Percentiles rank a stretch among this genome's conserved stretches.
Evolutionary conservation across 2,888 invertebrate genomes (phyloP).

Genomic region (Thera obeliscata): DNA sequence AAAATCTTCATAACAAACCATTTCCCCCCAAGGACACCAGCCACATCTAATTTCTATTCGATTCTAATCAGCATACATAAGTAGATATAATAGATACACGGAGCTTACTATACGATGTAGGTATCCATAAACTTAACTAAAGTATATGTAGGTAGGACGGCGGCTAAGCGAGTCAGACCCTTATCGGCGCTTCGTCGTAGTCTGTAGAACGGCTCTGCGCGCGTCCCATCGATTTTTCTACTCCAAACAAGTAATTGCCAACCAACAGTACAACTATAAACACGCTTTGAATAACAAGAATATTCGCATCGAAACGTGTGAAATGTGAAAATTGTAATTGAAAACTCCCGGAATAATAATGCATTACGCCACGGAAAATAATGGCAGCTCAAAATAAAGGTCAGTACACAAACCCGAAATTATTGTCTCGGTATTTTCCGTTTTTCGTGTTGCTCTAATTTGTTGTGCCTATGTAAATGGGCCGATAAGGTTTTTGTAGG

Average conservation of each 20-base stretch:
- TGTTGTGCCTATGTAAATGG: conserved; percentile 45
- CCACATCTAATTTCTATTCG: conserved; percentile 28
- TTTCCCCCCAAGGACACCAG: conserved; percentile 22
- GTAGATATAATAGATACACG: conserved; percentile 23
- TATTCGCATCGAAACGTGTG: conserved; percentile 52
- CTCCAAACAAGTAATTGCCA: conserved; percentile 74
- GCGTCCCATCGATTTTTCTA: conserved; percentile 77
- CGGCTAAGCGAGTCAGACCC: conserved; percentile 10
- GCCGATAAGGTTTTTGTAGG: conserved; percentile 51
- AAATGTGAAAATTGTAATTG: conserved; percentile 54
- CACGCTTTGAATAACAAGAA: conserved; percentile 61
- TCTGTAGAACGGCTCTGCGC: conserved; percentile 57
- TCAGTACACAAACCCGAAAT: conserved; percentile 46
- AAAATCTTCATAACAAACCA: conserved; percentile 8
- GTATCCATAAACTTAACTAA: conserved; percentile 34
- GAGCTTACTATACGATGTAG: conserved; percentile 14
- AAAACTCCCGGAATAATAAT: conserved; percentile 65
- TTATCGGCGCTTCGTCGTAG: conserved; percentile 20
- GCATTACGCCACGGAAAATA: conserved; percentile 59
- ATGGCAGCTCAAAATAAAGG: conserved; percentile 81
- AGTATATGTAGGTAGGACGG: conserved; percentile 23
- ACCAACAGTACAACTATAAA: conserved; percentile 71
- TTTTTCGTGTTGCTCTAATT: conserved; percentile 26
- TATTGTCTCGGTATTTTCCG: conserved; percentile 14
- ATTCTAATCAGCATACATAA: conserved; percentile 39